A percentile compares a stretch with the other conserved stretches of the same genome.
These are phyloP conservation scores for Pycnomerus fuliginosus DNA, from an alignment of 2,888 invertebrate species.

Conservation along the genomic window DNA sequence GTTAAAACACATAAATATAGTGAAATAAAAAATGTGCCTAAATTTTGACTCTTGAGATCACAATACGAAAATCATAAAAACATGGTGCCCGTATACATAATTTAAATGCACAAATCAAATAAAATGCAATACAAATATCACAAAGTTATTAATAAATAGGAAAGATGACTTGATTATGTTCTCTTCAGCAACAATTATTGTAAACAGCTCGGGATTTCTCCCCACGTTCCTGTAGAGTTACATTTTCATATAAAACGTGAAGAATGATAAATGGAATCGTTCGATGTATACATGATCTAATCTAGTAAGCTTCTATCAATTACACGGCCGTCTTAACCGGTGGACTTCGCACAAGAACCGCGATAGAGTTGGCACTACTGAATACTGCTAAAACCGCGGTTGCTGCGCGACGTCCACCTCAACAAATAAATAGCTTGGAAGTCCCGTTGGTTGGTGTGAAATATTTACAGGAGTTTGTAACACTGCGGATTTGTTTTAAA, in stretches of 20 bases:
- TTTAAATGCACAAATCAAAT: slow-evolving; percentile 17
- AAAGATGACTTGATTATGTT: slow-evolving; percentile 2
- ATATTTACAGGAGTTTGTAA: slow-evolving; percentile 34
- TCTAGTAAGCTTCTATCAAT: slow-evolving; percentile 40
- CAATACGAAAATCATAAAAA: slow-evolving; percentile 22
- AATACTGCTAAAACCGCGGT: no score
- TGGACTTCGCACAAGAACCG: no score
- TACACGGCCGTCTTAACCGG: slow-evolving; percentile 1
- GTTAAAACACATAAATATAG: slow-evolving; percentile 26
- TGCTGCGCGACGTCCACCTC: no score
- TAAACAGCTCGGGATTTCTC: not conserved
- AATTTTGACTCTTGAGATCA: slow-evolving; percentile 46
- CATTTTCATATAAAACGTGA: slow-evolving; percentile 23
- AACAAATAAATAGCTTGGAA: slow-evolving; percentile 39
- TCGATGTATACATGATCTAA: slow-evolving; percentile 51
- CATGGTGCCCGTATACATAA: slow-evolving; percentile 13
- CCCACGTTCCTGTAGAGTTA: not conserved
- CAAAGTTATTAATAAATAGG: slow-evolving; percentile 36
- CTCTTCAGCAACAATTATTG: slow-evolving; percentile 9
- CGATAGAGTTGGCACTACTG: no score
- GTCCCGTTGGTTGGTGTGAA: slow-evolving; percentile 39
- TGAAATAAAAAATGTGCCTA: slow-evolving; percentile 38
- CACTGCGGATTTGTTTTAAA: slow-evolving; percentile 11
- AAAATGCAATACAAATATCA: slow-evolving; percentile 41
- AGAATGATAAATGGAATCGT: slow-evolving; percentile 32